Percentiles rank a stretch among this genome's conserved stretches.
phyloP scores from a whole-genome alignment of 2,113 vertebrate species.

The Lontra canadensis region DNA sequence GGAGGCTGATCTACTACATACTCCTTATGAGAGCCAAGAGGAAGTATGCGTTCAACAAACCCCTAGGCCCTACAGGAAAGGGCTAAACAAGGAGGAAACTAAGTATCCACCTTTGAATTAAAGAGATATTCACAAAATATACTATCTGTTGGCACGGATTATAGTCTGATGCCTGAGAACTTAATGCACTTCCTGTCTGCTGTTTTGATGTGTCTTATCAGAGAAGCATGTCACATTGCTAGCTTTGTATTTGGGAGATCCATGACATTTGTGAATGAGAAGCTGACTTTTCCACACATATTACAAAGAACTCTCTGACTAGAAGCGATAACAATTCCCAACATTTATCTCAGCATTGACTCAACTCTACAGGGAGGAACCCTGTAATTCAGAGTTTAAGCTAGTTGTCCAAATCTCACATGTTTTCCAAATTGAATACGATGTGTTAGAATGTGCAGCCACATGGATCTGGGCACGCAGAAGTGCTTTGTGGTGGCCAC shows the following conservation, averaged over 20 bases:
- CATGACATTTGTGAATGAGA: not conserved
- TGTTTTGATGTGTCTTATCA: not conserved
- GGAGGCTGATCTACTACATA: too few species aligned
- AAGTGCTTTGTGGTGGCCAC: fast-evolving
- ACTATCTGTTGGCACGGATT: not conserved
- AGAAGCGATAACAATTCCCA: not conserved
- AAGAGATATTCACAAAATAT: not conserved
- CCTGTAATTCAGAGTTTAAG: not conserved
- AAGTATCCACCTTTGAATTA: not conserved
- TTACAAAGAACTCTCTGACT: not conserved
- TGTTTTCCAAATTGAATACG: not conserved
- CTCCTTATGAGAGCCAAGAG: not conserved
- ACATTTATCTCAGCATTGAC: not conserved
- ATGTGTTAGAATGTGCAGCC: not conserved
- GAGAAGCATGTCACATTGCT: not conserved
- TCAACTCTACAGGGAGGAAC: not conserved
- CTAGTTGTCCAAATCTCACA: not conserved
- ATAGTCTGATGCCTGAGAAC: not conserved
- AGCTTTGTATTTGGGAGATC: not conserved
- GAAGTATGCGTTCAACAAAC: not conserved
- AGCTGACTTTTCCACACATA: not conserved
- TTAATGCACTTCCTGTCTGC: not conserved
- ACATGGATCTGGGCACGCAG: fast-evolving
- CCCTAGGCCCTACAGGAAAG: not conserved
- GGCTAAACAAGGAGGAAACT: not conserved